A percentile compares a stretch with the other conserved stretches of the same genome.
Conservation (phyloP, 1,140 invertebrate genomes). For the Conus ventricosus region DNA sequence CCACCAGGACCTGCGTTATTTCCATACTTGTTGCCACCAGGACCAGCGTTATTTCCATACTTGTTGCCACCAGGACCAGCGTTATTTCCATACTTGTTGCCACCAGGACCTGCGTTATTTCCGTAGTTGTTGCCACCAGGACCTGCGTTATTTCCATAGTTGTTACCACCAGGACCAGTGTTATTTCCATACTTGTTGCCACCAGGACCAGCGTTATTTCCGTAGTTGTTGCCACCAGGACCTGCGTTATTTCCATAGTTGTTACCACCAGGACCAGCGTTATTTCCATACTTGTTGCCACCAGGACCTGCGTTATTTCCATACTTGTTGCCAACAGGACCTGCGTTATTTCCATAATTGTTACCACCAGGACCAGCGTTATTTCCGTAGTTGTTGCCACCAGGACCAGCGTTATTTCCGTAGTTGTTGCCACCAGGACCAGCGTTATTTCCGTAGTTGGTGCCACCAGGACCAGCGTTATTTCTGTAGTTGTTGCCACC, state of each 20-base stretch:
- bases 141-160: not conserved
- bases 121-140: not conserved
- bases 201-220: not conserved
- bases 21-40: not conserved
- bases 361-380: not conserved
- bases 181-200: not conserved
- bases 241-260: not conserved
- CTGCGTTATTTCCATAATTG: not conserved
- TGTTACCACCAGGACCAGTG: not conserved
- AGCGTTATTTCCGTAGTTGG: not conserved
- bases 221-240: not conserved
- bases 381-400: conserved; percentile 1
- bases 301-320: not conserved
- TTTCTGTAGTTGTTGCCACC: not conserved
- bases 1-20: not conserved
- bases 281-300: not conserved
- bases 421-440: not conserved
- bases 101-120: not conserved
- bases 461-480: not conserved
- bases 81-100: not conserved
- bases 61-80: too few relatives aligned
- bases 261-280: not conserved
- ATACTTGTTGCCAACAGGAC: not conserved
- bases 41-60: not conserved
- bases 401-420: not conserved